Evolutionary conservation across 2,797 vertebrate genomes (phyloP), one percentile per base, ranked within the genome.

Genomic region (Etheostoma perlongum): DNA sequence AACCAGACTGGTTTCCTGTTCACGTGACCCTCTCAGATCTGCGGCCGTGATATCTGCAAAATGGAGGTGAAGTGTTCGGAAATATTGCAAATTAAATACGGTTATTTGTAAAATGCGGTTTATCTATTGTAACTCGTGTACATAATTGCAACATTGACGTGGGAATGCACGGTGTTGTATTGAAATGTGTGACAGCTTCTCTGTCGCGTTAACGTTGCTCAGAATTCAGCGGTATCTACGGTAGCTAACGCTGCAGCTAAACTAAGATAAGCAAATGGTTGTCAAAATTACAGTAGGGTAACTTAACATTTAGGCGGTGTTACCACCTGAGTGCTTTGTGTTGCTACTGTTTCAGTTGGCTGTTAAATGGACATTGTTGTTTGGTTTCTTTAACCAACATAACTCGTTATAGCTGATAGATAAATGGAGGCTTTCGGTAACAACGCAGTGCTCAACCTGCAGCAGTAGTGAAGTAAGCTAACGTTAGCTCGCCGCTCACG

Each of bases 31-130:
- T 4, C 19, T 44, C 18, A n/a, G n/a, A 0, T 44, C 82, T 59
- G 48, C 55, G 73, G 19, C 73, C 7, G 52, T 53, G 58, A 74
- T 58, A 58, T 75, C 89, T 85, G 91, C 87, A 89, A 94, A 90
- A 96, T 96, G 96, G 95, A 96, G 95, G 95, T 96, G 83, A 94
- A 88, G 13, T 14, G 18, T 36, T 4, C 13, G 4, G 7, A 47
- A 79, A 27, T 52, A 5, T 67, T 72, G 46, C 63, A 69, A 53
- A 64, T 54, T 4, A 63, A 70, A 61, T 23, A 40, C 2, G 2
- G 13, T 23, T 60, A 12, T 67, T 7, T 53, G 5, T 6, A 1
- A 15, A 52, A n/a, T 25, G 49, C 13, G 18, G 0, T 0, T 3
- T 59, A 10, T 2, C 11, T 1, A 0, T 2, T 0, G 12, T 1